Percentiles rank a stretch among this genome's conserved stretches.
Conservation (phyloP, 2,888 invertebrate genomes). For the Seira ritae region DNA sequence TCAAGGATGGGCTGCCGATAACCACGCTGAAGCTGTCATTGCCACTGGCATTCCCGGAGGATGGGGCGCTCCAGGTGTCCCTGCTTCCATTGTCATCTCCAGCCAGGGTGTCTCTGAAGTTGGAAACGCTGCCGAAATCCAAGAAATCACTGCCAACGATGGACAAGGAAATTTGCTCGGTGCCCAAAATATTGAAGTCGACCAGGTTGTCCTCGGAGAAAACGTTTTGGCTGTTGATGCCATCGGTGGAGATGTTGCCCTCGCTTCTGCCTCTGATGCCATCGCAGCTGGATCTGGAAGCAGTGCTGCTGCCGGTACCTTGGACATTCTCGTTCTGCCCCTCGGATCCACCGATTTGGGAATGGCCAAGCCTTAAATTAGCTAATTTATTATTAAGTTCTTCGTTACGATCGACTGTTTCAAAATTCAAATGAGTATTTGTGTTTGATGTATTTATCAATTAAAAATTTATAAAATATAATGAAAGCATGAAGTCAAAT, state of each 20-base stretch:
- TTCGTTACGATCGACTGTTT: too few relatives aligned
- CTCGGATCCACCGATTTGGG: too few relatives aligned
- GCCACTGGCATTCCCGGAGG: slow-evolving; percentile 39
- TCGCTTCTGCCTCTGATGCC: slow-evolving; percentile 22
- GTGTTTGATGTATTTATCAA: too few relatives aligned
- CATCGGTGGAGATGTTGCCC: slow-evolving; percentile 28
- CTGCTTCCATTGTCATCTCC: slow-evolving; percentile 1
- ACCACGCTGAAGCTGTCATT: slow-evolving; percentile 27
- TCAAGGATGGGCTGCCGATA: slow-evolving; percentile 24
- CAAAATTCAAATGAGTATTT: too few relatives aligned
- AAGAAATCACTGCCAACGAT: slow-evolving; percentile 41
- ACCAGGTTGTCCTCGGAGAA: slow-evolving; percentile 14
- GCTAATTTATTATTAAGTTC: too few relatives aligned
- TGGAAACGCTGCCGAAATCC: slow-evolving; percentile 15
- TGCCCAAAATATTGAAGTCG: slow-evolving; percentile 27
- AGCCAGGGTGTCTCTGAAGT: slow-evolving; percentile 31
- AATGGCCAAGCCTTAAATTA: slow-evolving; percentile 16
- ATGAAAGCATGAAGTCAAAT: too few relatives aligned
- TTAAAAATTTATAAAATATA: too few relatives aligned
- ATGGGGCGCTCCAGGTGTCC: neutral
- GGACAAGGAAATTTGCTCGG: slow-evolving; percentile 23
- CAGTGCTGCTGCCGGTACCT: slow-evolving; percentile 37
- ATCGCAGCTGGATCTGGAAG: slow-evolving; percentile 12
- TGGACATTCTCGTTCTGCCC: slow-evolving; percentile 15
- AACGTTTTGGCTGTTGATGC: slow-evolving; percentile 24